Percentiles rank a stretch among this genome's conserved stretches.
phyloP scores from a whole-genome alignment of 2,888 invertebrate genomes.

The Synanthedon andrenaeformis region DNA sequence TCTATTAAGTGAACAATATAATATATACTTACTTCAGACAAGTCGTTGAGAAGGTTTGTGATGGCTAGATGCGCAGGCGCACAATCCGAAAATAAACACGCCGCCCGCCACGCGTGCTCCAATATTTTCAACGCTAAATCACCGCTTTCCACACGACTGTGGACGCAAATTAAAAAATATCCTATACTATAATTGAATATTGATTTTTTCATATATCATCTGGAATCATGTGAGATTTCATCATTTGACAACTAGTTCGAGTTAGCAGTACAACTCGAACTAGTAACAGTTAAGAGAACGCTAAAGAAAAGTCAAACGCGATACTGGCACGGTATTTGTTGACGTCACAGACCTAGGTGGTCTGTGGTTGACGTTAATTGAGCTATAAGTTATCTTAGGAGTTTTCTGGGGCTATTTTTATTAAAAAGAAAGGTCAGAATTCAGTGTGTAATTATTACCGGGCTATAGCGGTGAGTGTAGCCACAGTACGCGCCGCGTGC shows the following conservation, averaged over 20 bases:
- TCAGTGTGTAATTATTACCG: slow-evolving; percentile 24
- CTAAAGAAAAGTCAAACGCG: no score
- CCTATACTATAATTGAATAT: not conserved
- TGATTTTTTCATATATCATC: not conserved
- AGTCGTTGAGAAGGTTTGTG: slow-evolving; percentile 13
- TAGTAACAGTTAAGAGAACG: no score
- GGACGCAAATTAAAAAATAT: not conserved
- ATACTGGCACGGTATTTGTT: no score
- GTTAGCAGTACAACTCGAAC: not conserved
- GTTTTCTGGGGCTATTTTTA: no score
- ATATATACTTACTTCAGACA: slow-evolving; percentile 27
- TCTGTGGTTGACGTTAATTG: no score
- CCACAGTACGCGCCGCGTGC: slow-evolving; percentile 29
- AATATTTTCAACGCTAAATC: slow-evolving; percentile 20
- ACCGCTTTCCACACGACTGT: slow-evolving; percentile 19
- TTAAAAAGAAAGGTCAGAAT: no score
- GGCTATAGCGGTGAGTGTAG: slow-evolving; percentile 30
- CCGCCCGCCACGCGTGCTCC: slow-evolving; percentile 26
- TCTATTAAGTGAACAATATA: no score
- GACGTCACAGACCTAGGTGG: no score
- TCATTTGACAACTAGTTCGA: not conserved
- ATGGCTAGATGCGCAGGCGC: slow-evolving; percentile 21
- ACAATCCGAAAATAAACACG: slow-evolving; percentile 13
- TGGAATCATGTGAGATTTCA: not conserved
- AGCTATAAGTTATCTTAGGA: no score